Base-by-base conservation (phyloP, 2,888 invertebrate species). In the Drosophila anomalata region DNA sequence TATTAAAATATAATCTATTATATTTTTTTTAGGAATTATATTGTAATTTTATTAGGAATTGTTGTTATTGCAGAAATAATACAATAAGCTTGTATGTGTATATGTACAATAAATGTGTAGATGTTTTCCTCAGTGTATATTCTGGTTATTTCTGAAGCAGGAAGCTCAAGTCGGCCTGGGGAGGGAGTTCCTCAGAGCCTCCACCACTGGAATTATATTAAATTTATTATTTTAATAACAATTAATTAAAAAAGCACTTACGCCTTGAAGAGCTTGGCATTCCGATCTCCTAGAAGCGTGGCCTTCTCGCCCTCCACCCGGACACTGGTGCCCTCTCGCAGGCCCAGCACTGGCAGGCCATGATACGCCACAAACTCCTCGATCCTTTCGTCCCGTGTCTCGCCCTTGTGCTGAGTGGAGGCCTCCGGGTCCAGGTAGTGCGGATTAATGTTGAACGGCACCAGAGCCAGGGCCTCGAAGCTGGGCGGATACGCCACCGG, bases 371-470 rank as follows among this genome's bases (percentile, higher is more conserved):
- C 92, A 90, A 94, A 96, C 90, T 96, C 95, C 33, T 86, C 76
- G 66, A 96, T 95, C 79, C 96, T 93, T 85, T 95, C 93, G 86
- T 96, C 95, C 78, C 96, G 93, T 2, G 96, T 96, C 91, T 96
- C 96, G 12, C 96, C 96, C 92, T 94, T 95, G 89, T 96, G 96
- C 79, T 91, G 92, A 78, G 91, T 93, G 22, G 77, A 69, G 9
- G 92, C 91, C 76, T 94, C 93, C 26, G 93, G 90, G 74, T 96
- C 96, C 77, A 95, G 91, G 89, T 96, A 97, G 91, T 97, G 97
- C 9, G 97, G 96, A 90, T 97, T 97, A 66, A 97, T 96, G 90
- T 97, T 96, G 90, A 96, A 96, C 4, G 96, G 95, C 12, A 97
- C 94, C 58, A 97, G 92, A 39, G 93, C 93, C 48, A 97, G 92